Base-by-base conservation (phyloP, 2,113 vertebrate genomes). In the Hiodon alosoides region DNA sequence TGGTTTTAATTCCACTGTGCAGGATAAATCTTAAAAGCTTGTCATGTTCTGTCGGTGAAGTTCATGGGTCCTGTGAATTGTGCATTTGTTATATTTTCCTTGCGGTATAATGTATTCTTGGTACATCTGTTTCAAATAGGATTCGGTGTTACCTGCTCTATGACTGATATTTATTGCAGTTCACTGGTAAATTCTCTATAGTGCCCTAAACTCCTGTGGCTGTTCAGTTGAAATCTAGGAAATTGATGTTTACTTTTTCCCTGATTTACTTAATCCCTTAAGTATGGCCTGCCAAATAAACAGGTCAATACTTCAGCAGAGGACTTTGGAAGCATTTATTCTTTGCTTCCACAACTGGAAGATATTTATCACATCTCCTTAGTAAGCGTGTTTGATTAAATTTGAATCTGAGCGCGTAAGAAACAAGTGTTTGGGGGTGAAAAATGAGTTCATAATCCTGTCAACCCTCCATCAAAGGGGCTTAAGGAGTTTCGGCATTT, bases 401-500 rank as follows among this genome's bases (percentile, higher is more conserved):
- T 14, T 59, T 9, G 9, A 59, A 14, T 11, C 58, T 59, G 58
- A 14, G 14, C 4, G 58, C 14, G 14, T 3, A 59, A 59, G 67
- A 69, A 69, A 69, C 67, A 53, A 67, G 48, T 48, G n/a, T 69
- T 69, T 53, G 6, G n/a, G n/a, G 53, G 68, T 55, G 69, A n/a
- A 48, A 52, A 71, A 71, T 53, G 7, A 16, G 31, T 59, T 11
- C 14, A 13, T 87, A 87, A 82, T 83, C 78, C 69, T 74, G 46
- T 58, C 79, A 80, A 73, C 81, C 82, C 55, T 76, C n/a, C 82
- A 77, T 85, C 78, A 17, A 80, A 81, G 77, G 64, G 69, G 82
- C 71, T 79, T 69, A 78, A 85, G 83, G 86, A 85, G 85, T 85
- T 77, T 17, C 53, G 71, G 80, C 87, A 89, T 90, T 87, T 83